Conservation (phyloP, 2,888 invertebrate species). For the Deilephila elpenor region DNA sequence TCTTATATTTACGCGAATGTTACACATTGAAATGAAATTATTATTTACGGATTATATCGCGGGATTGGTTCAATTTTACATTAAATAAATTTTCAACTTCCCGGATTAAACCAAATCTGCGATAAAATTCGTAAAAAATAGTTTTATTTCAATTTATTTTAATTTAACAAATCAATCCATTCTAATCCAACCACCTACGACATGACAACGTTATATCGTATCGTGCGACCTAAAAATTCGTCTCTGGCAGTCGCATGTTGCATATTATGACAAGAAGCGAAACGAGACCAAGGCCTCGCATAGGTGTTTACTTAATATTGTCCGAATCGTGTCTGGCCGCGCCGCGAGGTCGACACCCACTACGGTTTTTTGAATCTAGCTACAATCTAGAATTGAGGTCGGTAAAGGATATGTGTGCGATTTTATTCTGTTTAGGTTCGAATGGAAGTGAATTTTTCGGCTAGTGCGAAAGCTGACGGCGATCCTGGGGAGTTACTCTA, state of each 20-base stretch:
- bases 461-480: too few species aligned
- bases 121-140: too few species aligned
- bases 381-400: not conserved
- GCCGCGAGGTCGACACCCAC: constrained; percentile 11
- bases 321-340: constrained; percentile 20
- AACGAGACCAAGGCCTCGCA: constrained; percentile 23
- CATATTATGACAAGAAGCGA: constrained; percentile 21
- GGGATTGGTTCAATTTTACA: too few species aligned
- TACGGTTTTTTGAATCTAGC: constrained; percentile 11
- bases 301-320: constrained; percentile 27
- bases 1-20: too few species aligned
- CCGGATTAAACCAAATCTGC: too few species aligned
- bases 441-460: too few species aligned
- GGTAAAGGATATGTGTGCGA: not conserved
- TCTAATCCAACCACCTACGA: not conserved
- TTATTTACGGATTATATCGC: too few species aligned
- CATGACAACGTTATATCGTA: constrained; percentile 16
- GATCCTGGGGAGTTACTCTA: too few species aligned
- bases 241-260: constrained; percentile 15
- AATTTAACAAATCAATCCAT: not conserved
- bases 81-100: too few species aligned
- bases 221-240: constrained; percentile 15
- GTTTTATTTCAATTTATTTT: not conserved
- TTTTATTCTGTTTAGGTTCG: too few species aligned
- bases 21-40: too few species aligned